Conservation (phyloP, 2,797 vertebrate species). For the Urophycis tenuis region DNA sequence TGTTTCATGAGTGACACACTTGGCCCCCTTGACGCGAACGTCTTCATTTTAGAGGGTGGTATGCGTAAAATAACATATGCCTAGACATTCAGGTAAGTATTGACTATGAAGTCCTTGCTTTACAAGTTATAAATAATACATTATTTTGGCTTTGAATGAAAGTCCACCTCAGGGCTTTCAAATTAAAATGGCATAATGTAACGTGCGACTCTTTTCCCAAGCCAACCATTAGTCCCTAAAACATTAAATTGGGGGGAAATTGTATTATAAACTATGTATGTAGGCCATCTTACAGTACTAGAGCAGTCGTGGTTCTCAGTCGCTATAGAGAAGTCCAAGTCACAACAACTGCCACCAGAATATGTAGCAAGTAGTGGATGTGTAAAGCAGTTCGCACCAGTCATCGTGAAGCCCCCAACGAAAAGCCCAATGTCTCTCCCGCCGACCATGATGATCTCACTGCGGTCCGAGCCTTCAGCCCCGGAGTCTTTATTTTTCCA, state of each 20-base stretch:
- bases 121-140: constrained; percentile 30
- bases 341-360: background rate
- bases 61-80: background rate
- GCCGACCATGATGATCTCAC: constrained; percentile 93
- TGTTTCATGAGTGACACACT: background rate
- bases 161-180: constrained; percentile 13
- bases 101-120: background rate
- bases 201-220: background rate
- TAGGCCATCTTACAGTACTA: background rate
- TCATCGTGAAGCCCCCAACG: constrained; percentile 97
- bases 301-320: background rate
- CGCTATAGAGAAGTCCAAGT: background rate
- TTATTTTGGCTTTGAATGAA: background rate
- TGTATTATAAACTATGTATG: background rate
- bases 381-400: constrained; percentile 67
- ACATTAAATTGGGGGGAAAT: background rate
- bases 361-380: background rate
- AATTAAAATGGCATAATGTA: constrained; percentile 23
- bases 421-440: constrained; percentile 93
- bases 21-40: background rate
- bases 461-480: constrained; percentile 67
- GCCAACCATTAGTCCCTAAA: background rate
- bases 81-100: too few species aligned
- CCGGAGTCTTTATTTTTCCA: constrained; percentile 93
- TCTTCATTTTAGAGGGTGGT: background rate